phyloP scores from a whole-genome alignment of 1,140 invertebrate species.

The Aphelenchoides besseyi region DNA sequence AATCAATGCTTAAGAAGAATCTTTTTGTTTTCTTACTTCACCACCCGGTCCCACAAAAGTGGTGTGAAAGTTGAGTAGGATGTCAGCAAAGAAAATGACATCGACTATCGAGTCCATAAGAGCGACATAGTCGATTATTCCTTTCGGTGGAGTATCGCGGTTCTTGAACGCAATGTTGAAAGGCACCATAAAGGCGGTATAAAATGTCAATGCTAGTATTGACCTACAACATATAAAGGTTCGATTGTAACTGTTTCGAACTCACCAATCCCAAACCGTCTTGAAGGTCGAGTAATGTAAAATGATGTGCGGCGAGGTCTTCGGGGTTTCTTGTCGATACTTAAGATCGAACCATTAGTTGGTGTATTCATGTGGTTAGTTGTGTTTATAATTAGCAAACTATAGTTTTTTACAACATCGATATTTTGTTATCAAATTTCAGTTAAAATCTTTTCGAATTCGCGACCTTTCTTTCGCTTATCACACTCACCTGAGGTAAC shows the following conservation, averaged over 20 bases:
- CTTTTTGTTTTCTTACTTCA: constrained; percentile 67
- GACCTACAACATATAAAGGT: constrained; percentile 70
- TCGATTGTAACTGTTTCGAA: constrained; percentile 79
- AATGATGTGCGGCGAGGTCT: constrained; percentile 91
- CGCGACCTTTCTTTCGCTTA: background rate
- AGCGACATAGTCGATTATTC: constrained; percentile 95
- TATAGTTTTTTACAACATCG: too few relatives aligned
- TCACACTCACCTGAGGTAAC: constrained; percentile 83
- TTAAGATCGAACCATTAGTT: too few relatives aligned
- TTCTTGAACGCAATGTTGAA: constrained; percentile 99
- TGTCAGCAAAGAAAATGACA: constrained; percentile 99
- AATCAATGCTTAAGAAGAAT: constrained; percentile 18
- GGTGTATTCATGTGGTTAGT: too few relatives aligned
- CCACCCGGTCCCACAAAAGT: constrained; percentile 97
- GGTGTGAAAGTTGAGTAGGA: constrained; percentile 99
- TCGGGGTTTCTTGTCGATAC: constrained; percentile 98
- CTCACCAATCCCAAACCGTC: constrained; percentile 90
- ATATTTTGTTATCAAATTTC: too few relatives aligned
- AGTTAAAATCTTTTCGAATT: too few relatives aligned
- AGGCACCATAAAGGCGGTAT: constrained; percentile 99
- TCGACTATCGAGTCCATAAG: constrained; percentile 97
- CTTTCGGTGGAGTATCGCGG: constrained; percentile 65
- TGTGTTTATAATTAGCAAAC: too few relatives aligned
- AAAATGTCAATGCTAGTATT: constrained; percentile 97
- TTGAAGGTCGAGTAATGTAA: constrained; percentile 94